These are phyloP conservation scores for Sminthurinus aureus DNA, from an alignment of 2,888 invertebrate species.

Conservation along the genomic window DNA sequence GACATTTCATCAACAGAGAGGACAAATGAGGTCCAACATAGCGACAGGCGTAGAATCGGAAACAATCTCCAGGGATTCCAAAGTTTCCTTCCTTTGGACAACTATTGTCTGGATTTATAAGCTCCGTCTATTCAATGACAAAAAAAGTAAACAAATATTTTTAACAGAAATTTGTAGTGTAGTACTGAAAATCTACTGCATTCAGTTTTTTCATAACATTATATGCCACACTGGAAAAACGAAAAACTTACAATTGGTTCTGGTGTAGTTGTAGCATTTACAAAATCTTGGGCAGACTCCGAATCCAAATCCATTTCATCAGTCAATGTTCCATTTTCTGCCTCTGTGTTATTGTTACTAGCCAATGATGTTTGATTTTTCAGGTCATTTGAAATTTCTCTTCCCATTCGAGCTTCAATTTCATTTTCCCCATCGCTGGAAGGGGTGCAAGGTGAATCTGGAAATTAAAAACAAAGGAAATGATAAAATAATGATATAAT, in stretches of 20 bases:
- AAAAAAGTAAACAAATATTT: too few relatives aligned
- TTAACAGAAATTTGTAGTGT: too few relatives aligned
- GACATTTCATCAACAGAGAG: slow-evolving; percentile 47
- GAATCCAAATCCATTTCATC: slow-evolving; percentile 10
- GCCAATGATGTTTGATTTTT: not conserved
- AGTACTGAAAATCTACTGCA: too few relatives aligned
- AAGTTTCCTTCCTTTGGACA: slow-evolving; percentile 45
- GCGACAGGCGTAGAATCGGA: slow-evolving; percentile 41
- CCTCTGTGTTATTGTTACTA: not conserved
- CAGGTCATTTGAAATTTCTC: too few relatives aligned
- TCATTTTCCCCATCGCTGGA: not conserved
- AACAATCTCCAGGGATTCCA: slow-evolving; percentile 45
- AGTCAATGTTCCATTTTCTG: not conserved
- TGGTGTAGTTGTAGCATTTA: not conserved
- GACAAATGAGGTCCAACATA: slow-evolving; percentile 18
- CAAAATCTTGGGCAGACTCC: not conserved
- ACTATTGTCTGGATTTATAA: slow-evolving; percentile 43
- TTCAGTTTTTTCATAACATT: too few relatives aligned
- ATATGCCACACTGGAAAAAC: too few relatives aligned
- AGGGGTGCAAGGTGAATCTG: not conserved
- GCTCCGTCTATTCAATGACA: slow-evolving; percentile 18
- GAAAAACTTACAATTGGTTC: too few relatives aligned
- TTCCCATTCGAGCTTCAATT: not conserved
- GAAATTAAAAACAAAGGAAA: too few relatives aligned
- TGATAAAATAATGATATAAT: too few relatives aligned